Base-by-base conservation (phyloP, 2,888 invertebrate genomes). In the Strigamia transsilvanica region DNA sequence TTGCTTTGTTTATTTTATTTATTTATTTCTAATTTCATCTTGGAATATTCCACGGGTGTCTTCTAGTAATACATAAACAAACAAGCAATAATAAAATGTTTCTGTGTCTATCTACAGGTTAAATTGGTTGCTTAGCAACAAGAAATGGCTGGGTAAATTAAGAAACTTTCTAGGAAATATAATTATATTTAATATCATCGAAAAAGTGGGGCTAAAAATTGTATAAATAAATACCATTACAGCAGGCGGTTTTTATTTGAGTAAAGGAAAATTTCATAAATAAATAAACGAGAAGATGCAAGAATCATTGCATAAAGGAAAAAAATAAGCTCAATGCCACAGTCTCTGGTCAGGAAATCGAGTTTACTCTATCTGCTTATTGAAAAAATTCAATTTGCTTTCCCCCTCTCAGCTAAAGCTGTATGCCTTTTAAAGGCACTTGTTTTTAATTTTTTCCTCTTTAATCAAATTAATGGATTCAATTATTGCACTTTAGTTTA, bases 271-370 rank as follows among this genome's bases (percentile, higher is more conserved):
- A 38, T 38, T 38, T 10, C 38, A 38, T 38, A 38, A 38, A 38
- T 38, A 38, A 38, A 38, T 38, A 38, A 38, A 10, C 10, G 6
- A 38, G 38, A 6, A 18, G 18, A 56, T 18, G 18, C n/a, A 56
- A 56, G 18, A 56, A 56, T 56, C 56, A 56, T 56, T 56, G n/a
- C 18, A n/a, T 18, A n/a, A 4, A 18, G 6, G n/a, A 56, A 73
- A 32, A 23, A 73, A 12, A 73, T 51, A 51, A 18, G 51, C 27
- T 73, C 32, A 27, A 27, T 27, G 32, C 9, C 27, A 13, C 27
- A 32, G 23, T 27, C 73, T 73, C 12, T 73, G 73, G 73, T 73
- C 73, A 73, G 73, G 32, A 73, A 73, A 73, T 73, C 73, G 73
- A 73, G 73, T 73, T 23, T 73, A 32, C 27, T 32, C 15, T 6